phyloP scores from a whole-genome alignment of 2,888 invertebrate genomes.

The Acleris literana region DNA sequence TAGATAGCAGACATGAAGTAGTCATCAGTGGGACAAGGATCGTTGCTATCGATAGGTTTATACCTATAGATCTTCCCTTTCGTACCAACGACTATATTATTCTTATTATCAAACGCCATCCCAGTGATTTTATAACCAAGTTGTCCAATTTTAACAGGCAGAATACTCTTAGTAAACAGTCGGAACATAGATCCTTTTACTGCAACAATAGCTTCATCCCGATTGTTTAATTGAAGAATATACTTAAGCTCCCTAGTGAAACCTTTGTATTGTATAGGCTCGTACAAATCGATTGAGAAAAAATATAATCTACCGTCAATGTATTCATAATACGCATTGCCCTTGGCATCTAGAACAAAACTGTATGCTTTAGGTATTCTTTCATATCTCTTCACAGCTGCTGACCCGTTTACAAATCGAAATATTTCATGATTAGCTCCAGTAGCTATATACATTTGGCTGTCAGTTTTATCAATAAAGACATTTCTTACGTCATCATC shows the following conservation, averaged over 20 bases:
- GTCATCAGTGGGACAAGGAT: conserved; percentile 73
- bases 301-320: conserved; percentile 74
- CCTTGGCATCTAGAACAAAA: conserved; percentile 67
- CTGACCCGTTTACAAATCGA: conserved; percentile 68
- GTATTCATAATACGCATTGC: conserved; percentile 73
- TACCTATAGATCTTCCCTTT: conserved; percentile 77
- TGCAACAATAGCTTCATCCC: conserved; percentile 70
- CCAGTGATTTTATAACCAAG: conserved; percentile 75
- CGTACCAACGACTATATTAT: conserved; percentile 72
- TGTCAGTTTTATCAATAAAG: conserved; percentile 70
- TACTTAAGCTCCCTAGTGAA: conserved; percentile 73
- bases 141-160: conserved; percentile 70
- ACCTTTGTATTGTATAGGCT: conserved; percentile 75
- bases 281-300: conserved; percentile 65
- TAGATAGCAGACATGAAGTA: conserved; percentile 75
- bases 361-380: conserved; percentile 73
- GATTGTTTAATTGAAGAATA: conserved; percentile 65
- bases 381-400: conserved; percentile 71
- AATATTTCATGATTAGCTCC: conserved; percentile 71
- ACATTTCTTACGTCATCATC: conserved; percentile 74
- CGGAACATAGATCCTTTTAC: conserved; percentile 71
- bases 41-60: conserved; percentile 65
- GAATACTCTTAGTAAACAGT: conserved; percentile 61
- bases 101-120: conserved; percentile 67
- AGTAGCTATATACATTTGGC: conserved; percentile 72